Percentiles rank a stretch among this genome's conserved stretches.
phyloP scores from a whole-genome alignment of 2,888 invertebrate genomes.

The Drosophila atripex region DNA sequence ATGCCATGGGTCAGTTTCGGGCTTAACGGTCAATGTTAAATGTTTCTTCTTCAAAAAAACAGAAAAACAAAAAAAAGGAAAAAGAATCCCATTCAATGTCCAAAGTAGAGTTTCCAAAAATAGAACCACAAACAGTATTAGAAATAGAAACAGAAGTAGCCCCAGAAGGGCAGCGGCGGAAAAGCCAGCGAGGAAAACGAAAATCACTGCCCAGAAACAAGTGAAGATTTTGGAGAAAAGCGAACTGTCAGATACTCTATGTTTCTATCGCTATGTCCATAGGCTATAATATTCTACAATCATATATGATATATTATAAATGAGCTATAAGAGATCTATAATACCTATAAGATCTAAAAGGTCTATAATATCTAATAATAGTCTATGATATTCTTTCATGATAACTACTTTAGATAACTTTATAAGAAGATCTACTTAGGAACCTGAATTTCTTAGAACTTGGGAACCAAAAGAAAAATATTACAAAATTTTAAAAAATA shows the following conservation, averaged over 20 bases:
- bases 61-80: background rate
- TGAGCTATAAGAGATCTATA: no score
- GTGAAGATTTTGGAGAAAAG: background rate
- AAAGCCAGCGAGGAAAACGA: slow-evolving; percentile 16
- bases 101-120: slow-evolving; percentile 27
- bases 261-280: no score
- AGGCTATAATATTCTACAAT: no score
- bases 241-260: slow-evolving; percentile 4
- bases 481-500: no score
- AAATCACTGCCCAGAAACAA: background rate
- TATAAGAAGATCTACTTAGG: no score
- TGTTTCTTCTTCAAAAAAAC: background rate
- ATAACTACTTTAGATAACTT: no score
- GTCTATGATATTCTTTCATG: no score
- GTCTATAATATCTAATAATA: no score
- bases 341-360: no score
- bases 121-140: slow-evolving; percentile 15
- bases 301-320: no score
- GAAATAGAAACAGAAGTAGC: slow-evolving; percentile 1
- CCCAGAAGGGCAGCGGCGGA: background rate
- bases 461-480: no score
- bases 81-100: slow-evolving; percentile 26
- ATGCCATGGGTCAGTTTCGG: slow-evolving; percentile 27
- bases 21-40: slow-evolving; percentile 19
- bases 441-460: no score